These are phyloP conservation scores for Leucoraja erinaceus DNA, from an alignment of 2,113 vertebrate genomes.

Conservation along the genomic window DNA sequence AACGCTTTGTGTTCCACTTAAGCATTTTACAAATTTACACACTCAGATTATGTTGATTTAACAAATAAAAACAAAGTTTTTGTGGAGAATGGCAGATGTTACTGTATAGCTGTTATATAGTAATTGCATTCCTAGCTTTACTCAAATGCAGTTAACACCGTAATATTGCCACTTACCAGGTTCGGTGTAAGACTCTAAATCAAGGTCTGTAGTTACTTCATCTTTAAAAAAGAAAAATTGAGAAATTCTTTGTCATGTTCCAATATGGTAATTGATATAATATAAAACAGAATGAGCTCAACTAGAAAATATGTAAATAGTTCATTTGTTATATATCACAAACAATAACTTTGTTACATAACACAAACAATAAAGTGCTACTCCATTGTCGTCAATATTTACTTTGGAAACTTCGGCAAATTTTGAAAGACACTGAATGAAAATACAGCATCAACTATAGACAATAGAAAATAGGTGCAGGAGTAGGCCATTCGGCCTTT, in stretches of 20 bases:
- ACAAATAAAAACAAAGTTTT: not conserved
- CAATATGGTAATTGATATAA: not conserved
- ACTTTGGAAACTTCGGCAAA: not conserved
- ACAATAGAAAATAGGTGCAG: too few relatives aligned
- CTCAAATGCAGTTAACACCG: not conserved
- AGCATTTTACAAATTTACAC: not conserved
- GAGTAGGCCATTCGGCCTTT: too few relatives aligned
- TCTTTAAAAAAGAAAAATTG: slow-evolving; percentile 20
- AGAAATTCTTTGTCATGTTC: not conserved
- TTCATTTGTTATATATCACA: too few relatives aligned
- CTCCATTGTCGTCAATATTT: not conserved
- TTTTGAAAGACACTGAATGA: not conserved
- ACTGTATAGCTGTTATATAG: not conserved
- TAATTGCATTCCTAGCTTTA: not conserved
- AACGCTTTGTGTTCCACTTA: not conserved
- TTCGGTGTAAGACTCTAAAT: not conserved
- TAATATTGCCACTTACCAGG: slow-evolving; percentile 16
- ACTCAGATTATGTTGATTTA: not conserved
- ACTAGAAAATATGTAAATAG: not conserved
- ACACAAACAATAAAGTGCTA: not conserved
- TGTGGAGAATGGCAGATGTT: not conserved
- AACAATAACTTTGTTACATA: not conserved
- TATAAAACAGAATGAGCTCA: not conserved
- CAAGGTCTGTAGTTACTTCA: slow-evolving; percentile 5
- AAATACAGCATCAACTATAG: too few relatives aligned